Evolutionary conservation across 1,140 invertebrate genomes (phyloP).

Genomic region (Metopolophium dirhodum): DNA sequence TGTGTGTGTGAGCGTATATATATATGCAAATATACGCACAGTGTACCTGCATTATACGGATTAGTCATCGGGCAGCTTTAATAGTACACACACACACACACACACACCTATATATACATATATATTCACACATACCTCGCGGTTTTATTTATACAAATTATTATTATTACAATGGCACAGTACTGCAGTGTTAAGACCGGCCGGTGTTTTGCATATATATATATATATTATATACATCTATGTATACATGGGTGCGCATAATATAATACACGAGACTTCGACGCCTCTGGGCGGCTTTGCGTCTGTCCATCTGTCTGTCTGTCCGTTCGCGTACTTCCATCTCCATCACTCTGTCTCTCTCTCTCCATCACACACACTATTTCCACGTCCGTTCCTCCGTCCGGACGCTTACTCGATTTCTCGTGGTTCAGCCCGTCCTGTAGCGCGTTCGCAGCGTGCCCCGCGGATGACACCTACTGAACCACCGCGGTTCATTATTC

Average conservation of each 20-base stretch:
- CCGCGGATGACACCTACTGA: slow-evolving; percentile 40
- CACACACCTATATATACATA: background rate
- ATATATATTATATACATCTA: too few species aligned
- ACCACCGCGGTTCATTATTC: background rate
- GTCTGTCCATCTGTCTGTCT: background rate
- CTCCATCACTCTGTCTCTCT: background rate
- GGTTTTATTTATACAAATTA: slow-evolving; percentile 39
- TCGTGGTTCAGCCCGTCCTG: background rate
- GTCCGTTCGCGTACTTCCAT: background rate
- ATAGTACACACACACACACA: background rate
- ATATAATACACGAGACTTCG: background rate
- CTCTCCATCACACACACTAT: background rate
- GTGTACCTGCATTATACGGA: background rate
- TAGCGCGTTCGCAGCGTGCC: background rate
- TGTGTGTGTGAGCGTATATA: background rate
- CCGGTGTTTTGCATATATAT: slow-evolving; percentile 14
- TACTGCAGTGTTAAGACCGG: background rate
- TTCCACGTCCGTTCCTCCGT: background rate
- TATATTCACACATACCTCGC: background rate
- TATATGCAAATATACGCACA: background rate
- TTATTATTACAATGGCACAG: slow-evolving; percentile 25
- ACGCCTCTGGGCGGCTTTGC: background rate
- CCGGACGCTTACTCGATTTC: background rate
- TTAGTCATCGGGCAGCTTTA: background rate
- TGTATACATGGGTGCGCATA: background rate